Evolutionary conservation across 2,888 invertebrate genomes (phyloP).

Genomic region (Phlogophora meticulosa): DNA sequence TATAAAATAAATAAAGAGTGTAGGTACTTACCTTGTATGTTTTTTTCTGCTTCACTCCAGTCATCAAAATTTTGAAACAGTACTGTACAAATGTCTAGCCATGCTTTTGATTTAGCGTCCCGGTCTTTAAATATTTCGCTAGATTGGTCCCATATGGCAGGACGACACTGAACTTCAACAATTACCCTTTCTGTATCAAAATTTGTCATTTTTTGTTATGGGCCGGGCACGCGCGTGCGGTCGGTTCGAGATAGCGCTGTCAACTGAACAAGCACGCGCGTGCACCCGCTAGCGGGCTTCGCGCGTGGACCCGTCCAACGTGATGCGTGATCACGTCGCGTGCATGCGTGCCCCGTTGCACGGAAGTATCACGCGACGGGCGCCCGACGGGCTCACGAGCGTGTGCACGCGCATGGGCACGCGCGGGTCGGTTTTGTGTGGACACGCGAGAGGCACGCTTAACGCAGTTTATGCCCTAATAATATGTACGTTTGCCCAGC

Average conservation of each 20-base stretch:
- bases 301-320: slow-evolving; percentile 58
- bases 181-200: slow-evolving; percentile 60
- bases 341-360: slow-evolving; percentile 58
- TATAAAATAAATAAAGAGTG: slow-evolving; percentile 59
- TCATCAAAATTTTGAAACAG: slow-evolving; percentile 55
- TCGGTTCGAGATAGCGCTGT: slow-evolving; percentile 54
- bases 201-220: slow-evolving; percentile 57
- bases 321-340: slow-evolving; percentile 61
- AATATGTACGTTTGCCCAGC: too few species aligned
- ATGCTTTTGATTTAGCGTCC: slow-evolving; percentile 52
- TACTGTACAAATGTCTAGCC: slow-evolving; percentile 57
- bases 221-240: slow-evolving; percentile 57
- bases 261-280: slow-evolving; percentile 55
- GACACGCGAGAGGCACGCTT: slow-evolving; percentile 56
- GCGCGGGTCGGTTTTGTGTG: slow-evolving; percentile 58
- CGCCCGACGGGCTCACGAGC: slow-evolving; percentile 51
- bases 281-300: slow-evolving; percentile 40
- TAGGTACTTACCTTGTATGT: slow-evolving; percentile 55
- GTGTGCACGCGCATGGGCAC: slow-evolving; percentile 55
- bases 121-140: slow-evolving; percentile 55
- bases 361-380: slow-evolving; percentile 60
- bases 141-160: slow-evolving; percentile 56
- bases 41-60: slow-evolving; percentile 54
- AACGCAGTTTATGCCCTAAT: slow-evolving; percentile 45
- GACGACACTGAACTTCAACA: slow-evolving; percentile 58